Evolutionary conservation across 2,113 vertebrate genomes (phyloP), one percentile per base, ranked within the genome.

Genomic region (Ramphastos sulfuratus): DNA sequence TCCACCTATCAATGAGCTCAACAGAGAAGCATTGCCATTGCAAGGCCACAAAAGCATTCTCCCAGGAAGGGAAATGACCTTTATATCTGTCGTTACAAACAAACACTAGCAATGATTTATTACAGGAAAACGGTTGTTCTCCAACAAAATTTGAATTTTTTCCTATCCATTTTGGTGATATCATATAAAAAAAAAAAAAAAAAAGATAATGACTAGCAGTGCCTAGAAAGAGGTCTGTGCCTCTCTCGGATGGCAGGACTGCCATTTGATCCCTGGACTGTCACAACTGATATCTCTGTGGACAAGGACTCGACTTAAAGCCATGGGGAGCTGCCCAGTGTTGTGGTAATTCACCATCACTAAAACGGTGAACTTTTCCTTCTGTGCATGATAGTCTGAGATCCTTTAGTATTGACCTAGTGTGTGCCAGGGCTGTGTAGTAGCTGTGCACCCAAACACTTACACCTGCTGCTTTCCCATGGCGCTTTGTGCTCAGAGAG

Each of bases 381-480:
- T 46, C 35, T 66, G 19, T 42, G 19, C 25, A 24, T n/a, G 25
- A 4, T 6, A 12, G 10, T 70, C 61, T 65, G 52, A 27, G 58
- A 52, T 19, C 7, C 35, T 48, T 74, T 44, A 66, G 54, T 6
- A 1, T 67, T 23, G 35, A 14, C 24, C 48, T 2, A 2, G 20
- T 11, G 9, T 0, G 1, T 33, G 52, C 19, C 33, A 70, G 75
- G 64, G 50, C n/a, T 4, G 1, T 10, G 44, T 7, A 23, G 63
- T 3, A 61, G 46, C 15, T 0, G 1, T 14, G 44, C 13, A 25
- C 23, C 1, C 3, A 23, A 35, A 18, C 0, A 1, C 30, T 44
- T 6, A 1, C 28, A 10, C 3, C 1, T 6, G 42, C 4, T 3
- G 4, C 37, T 71, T 66, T 58, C n/a, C 70, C 1, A 0, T 18